Conservation (phyloP, 2,888 invertebrate genomes). For the Meiosimyza decipiens region DNA sequence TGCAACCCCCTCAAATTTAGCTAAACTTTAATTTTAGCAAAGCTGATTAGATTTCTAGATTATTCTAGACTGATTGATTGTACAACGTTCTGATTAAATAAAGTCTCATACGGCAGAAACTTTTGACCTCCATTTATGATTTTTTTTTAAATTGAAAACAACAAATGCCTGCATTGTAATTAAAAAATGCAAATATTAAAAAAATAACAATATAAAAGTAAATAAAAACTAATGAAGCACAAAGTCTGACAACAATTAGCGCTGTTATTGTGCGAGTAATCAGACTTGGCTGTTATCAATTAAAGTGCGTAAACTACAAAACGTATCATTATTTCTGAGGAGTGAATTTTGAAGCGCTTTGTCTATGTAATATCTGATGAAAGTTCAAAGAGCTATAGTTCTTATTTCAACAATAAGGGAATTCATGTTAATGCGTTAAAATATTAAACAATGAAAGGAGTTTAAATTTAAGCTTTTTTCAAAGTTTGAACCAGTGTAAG, state of each 20-base stretch:
- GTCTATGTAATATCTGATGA: background rate
- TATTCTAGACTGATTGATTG: constrained; percentile 12
- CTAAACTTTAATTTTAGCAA: background rate
- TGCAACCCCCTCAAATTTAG: background rate
- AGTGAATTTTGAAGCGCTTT: background rate
- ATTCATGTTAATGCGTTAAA: background rate
- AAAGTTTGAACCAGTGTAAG: no score
- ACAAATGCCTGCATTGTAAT: constrained; percentile 4
- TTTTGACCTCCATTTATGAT: constrained; percentile 32
- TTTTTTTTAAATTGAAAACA: background rate
- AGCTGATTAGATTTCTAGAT: constrained; percentile 27
- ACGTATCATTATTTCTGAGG: no score
- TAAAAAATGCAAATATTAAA: constrained; percentile 4
- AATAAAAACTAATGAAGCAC: constrained; percentile 8
- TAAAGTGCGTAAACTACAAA: no score
- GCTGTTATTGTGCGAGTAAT: background rate
- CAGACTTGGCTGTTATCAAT: background rate
- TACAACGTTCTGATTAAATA: constrained; percentile 1
- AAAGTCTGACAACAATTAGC: background rate
- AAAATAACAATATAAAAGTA: background rate
- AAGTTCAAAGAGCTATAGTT: background rate
- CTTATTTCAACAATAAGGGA: background rate
- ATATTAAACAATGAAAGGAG: no score
- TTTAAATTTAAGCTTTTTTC: no score
- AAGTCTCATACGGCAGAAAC: constrained; percentile 13